Evolutionary conservation across 2,113 vertebrate genomes (phyloP), one percentile per base, ranked within the genome.

Genomic region (Anarrhichthys ocellatus): DNA sequence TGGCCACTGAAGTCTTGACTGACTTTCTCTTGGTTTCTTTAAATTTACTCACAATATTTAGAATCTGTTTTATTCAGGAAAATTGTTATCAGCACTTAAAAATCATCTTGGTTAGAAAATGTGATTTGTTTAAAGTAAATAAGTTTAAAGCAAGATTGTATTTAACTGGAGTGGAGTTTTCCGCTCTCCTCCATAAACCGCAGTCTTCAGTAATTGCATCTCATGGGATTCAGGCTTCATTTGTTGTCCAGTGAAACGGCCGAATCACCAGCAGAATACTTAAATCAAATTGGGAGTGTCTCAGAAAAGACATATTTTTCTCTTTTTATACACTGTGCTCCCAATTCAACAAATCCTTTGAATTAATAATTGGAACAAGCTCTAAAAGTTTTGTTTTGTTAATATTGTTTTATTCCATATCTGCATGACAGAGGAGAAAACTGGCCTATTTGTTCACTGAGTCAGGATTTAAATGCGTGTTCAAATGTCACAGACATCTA

Each of bases 151-250:
- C 71, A 82, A 63, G 65, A 68, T 18, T 36, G 20, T 59, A 27
- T 87, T 89, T 76, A 82, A 83, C 76, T 84, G 46, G 56, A 85
- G 58, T 76, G 27, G 52, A 72, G 58, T 42, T 82, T 76, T 87
- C 81, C 63, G 80, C 84, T 83, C 82, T 82, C 32, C 56, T 78
- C 42, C 9, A 27, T 87, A 73, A 87, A 79, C 70, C 32, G 2
- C 64, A 65, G 68, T 76, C 69, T 71, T 72, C 91, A 29, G 83
- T 92, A 94, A 94, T 93, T 93, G 86, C 86, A 64, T 87, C 92
- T 91, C 87, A 17, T 62, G 89, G 86, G 89, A 82, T 65, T 89
- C 67, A n/a, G 46, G 75, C 89, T 87, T 81, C 82, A 83, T 89
- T 90, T 89, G 82, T 90, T 89, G 90, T 81, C 85, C 85, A 82